Evolutionary conservation across 2,888 invertebrate genomes (phyloP).

Genomic region (Laspeyria flexula): DNA sequence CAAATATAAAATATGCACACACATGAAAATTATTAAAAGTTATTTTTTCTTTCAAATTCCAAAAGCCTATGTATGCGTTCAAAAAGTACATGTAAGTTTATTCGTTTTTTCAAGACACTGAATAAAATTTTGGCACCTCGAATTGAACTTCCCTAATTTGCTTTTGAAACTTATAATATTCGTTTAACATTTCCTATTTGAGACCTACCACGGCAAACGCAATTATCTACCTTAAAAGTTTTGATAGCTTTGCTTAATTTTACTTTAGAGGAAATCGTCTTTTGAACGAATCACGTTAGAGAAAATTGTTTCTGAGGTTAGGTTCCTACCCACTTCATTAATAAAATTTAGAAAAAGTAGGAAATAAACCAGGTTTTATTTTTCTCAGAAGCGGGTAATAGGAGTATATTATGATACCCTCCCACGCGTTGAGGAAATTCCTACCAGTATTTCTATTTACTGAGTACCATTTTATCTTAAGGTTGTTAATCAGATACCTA

Average conservation of each 20-base stretch:
- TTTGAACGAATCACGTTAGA: constrained; percentile 34
- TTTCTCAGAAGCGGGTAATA: background rate
- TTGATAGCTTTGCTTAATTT: constrained; percentile 45
- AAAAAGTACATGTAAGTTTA: background rate
- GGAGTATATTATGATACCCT: background rate
- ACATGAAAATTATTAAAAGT: too few species aligned
- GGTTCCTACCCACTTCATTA: background rate
- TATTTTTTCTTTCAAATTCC: too few species aligned
- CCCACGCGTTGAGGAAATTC: background rate
- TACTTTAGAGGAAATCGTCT: constrained; percentile 42
- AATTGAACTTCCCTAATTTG: constrained; percentile 40
- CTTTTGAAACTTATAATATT: constrained; percentile 44
- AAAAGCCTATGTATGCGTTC: too few species aligned
- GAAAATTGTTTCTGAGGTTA: constrained; percentile 36
- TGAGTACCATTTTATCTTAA: background rate
- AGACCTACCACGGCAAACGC: constrained; percentile 46
- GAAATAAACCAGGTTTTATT: background rate
- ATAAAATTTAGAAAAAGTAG: too few species aligned
- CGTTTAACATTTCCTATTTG: constrained; percentile 57
- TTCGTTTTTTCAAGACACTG: background rate
- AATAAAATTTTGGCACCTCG: constrained; percentile 6
- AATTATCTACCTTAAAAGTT: constrained; percentile 54
- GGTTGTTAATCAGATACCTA: background rate
- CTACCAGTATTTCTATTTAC: background rate
- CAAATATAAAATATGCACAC: background rate